These are phyloP conservation scores for Micrasema longulum DNA, from an alignment of 1,140 invertebrate genomes.

Conservation along the genomic window DNA sequence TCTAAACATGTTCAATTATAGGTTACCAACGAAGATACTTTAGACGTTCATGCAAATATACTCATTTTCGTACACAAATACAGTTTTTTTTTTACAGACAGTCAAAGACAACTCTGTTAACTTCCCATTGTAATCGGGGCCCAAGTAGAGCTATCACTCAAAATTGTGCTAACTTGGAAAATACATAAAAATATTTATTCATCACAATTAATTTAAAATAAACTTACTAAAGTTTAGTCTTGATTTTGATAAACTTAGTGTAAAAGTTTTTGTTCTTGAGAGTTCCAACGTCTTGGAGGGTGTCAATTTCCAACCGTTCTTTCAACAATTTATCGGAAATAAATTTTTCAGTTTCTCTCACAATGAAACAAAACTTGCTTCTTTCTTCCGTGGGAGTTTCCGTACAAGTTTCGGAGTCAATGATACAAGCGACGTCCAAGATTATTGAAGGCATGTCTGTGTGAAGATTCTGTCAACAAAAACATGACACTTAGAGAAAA, in stretches of 20 bases:
- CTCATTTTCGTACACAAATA: too few relatives aligned
- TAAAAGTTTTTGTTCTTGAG: constrained; percentile 93
- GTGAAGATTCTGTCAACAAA: constrained; percentile 74
- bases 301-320: constrained; percentile 94
- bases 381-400: constrained; percentile 76
- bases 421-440: constrained; percentile 81
- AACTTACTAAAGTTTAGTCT: constrained; percentile 97
- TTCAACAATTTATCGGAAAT: constrained; percentile 89
- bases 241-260: constrained; percentile 97
- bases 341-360: constrained; percentile 83
- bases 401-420: constrained; percentile 81
- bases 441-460: constrained; percentile 81
- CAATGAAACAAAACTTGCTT: constrained; percentile 80
- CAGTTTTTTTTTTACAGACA: too few relatives aligned
- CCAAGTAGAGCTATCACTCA: too few relatives aligned
- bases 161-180: too few relatives aligned
- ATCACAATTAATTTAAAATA: not conserved
- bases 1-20: too few relatives aligned
- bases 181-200: too few relatives aligned
- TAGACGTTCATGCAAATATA: too few relatives aligned
- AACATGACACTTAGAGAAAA: constrained; percentile 24
- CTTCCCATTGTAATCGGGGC: too few relatives aligned
- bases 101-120: too few relatives aligned
- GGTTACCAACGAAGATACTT: too few relatives aligned
- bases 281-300: constrained; percentile 90